Evolutionary conservation across 1,140 invertebrate species (phyloP).

Genomic region (Bombus superbus): DNA sequence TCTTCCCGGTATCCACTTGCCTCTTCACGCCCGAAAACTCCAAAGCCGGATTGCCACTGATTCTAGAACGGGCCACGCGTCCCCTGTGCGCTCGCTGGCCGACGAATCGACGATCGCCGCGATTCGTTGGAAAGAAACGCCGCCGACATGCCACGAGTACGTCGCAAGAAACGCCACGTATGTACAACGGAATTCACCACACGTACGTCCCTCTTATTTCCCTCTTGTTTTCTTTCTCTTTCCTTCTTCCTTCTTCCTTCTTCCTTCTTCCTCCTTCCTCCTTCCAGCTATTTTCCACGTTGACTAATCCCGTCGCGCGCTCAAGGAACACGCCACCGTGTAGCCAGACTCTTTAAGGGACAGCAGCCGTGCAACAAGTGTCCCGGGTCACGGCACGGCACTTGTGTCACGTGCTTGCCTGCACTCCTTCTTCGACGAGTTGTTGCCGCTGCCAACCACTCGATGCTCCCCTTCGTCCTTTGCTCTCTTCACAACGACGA

Average conservation of each 20-base stretch:
- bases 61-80: background rate
- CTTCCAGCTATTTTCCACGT: background rate
- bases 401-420: conserved; percentile 58
- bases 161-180: background rate
- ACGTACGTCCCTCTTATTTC: background rate
- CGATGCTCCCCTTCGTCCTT: conserved; percentile 35
- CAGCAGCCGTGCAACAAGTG: conserved; percentile 63
- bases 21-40: background rate
- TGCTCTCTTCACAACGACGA: background rate
- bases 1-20: background rate
- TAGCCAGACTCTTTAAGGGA: conserved; percentile 50
- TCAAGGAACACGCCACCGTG: background rate
- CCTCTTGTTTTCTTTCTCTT: no score
- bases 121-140: background rate
- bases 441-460: conserved; percentile 18
- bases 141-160: background rate
- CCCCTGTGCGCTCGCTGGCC: background rate
- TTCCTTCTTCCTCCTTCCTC: background rate
- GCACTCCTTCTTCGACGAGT: conserved; percentile 36
- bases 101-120: background rate
- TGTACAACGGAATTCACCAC: background rate
- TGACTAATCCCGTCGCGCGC: conserved; percentile 13
- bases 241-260: background rate
- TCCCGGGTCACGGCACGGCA: conserved; percentile 52
- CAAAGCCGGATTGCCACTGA: background rate